A percentile compares a stretch with the other conserved stretches of the same genome.
Conservation (phyloP, 2,888 invertebrate genomes). For the Phaonia tiefii region DNA sequence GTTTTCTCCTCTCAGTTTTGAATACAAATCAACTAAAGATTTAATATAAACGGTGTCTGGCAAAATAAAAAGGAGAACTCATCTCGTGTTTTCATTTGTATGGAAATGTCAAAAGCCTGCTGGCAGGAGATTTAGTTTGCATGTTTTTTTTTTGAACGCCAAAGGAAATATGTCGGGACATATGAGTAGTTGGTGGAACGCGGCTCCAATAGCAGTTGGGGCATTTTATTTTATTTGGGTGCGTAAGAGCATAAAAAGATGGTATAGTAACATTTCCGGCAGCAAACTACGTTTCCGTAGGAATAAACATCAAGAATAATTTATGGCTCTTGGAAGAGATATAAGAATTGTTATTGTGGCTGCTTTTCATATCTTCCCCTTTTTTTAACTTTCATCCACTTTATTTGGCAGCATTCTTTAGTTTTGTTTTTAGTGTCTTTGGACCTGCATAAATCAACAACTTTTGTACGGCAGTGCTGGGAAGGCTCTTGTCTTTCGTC, state of each 20-base stretch:
- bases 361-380: neutral
- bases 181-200: neutral
- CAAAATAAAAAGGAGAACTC: too few species aligned
- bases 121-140: slow-evolving; percentile 1
- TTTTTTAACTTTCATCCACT: slow-evolving; percentile 1
- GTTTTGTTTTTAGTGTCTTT: too few species aligned
- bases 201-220: neutral
- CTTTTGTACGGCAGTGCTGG: neutral
- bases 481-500: too few species aligned
- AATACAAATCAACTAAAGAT: slow-evolving; percentile 1
- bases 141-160: slow-evolving; percentile 20
- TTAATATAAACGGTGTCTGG: too few species aligned
- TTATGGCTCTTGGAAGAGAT: slow-evolving; percentile 13
- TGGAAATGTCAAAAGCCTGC: neutral
- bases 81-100: neutral
- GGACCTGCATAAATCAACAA: slow-evolving; percentile 9
- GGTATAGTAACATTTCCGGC: slow-evolving; percentile 37
- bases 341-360: neutral
- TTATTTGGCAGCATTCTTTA: slow-evolving; percentile 22
- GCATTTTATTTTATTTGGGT: neutral
- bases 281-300: slow-evolving; percentile 48
- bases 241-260: neutral
- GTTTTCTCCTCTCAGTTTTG: too few species aligned
- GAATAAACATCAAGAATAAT: slow-evolving; percentile 15
- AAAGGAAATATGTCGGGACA: slow-evolving; percentile 27